Evolutionary conservation across 2,888 invertebrate species (phyloP).

Genomic region (Heliconius cydno): DNA sequence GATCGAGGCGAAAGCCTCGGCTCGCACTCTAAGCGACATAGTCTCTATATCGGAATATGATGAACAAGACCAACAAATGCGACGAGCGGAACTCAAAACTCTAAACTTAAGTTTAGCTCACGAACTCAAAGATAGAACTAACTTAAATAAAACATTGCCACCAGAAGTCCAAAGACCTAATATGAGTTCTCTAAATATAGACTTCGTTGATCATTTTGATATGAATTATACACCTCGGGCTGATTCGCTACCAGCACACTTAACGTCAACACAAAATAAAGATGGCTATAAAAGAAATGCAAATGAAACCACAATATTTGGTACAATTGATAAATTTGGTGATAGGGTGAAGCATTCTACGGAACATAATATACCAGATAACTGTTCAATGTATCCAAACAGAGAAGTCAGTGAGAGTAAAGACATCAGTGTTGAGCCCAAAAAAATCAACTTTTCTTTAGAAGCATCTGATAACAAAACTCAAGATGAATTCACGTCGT

Average conservation of each 20-base stretch:
- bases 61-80: conserved; percentile 84
- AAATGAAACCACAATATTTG: conserved; percentile 76
- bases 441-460: conserved; percentile 76
- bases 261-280: conserved; percentile 73
- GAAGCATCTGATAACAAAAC: conserved; percentile 70
- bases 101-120: conserved; percentile 62
- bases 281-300: conserved; percentile 72
- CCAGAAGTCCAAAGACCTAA: conserved; percentile 67
- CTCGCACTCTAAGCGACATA: conserved; percentile 88
- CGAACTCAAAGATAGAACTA: conserved; percentile 57
- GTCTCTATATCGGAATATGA: conserved; percentile 89
- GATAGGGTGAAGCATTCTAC: conserved; percentile 60
- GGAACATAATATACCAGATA: conserved; percentile 70
- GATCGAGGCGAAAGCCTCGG: conserved; percentile 84
- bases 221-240: conserved; percentile 66
- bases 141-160: conserved; percentile 66
- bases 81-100: conserved; percentile 73
- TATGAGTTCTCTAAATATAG: conserved; percentile 72
- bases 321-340: conserved; percentile 58
- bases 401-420: conserved; percentile 71
- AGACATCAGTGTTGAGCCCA: conserved; percentile 72
- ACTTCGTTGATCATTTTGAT: conserved; percentile 66
- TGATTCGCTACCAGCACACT: conserved; percentile 71
- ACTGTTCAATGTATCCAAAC: conserved; percentile 80
- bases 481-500: conserved; percentile 75